Conservation (phyloP, 1,140 invertebrate genomes). For the Apis laboriosa region DNA sequence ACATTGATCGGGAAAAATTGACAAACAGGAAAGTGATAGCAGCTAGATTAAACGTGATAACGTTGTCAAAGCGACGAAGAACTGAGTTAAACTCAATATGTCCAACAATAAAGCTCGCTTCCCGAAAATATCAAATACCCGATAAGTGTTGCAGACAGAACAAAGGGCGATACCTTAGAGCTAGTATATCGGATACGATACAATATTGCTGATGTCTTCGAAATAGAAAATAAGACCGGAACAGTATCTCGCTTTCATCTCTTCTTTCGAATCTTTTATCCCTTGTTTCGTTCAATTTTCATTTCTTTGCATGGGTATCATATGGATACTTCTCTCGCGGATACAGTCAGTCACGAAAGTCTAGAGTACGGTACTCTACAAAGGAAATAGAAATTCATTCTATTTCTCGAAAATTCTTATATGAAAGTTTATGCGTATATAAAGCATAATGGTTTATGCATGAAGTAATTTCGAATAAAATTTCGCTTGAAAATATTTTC, state of each 20-base stretch:
- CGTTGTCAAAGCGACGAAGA: slow-evolving; percentile 39
- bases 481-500: too few species aligned
- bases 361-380: too few species aligned
- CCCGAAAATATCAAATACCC: slow-evolving; percentile 46
- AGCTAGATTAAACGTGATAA: slow-evolving; percentile 40
- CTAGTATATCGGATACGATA: slow-evolving; percentile 18
- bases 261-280: neutral
- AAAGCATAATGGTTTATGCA: too few species aligned
- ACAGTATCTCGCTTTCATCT: slow-evolving; percentile 10
- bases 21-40: neutral
- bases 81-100: slow-evolving; percentile 46
- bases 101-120: slow-evolving; percentile 12
- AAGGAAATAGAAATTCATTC: too few species aligned
- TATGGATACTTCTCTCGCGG: too few species aligned
- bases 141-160: slow-evolving; percentile 37
- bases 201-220: slow-evolving; percentile 47
- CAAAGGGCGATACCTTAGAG: slow-evolving; percentile 32
- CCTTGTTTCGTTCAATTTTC: neutral
- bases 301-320: neutral
- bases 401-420: too few species aligned
- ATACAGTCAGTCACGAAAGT: too few species aligned
- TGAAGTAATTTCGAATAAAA: too few species aligned
- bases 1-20: neutral
- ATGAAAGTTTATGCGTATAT: too few species aligned
- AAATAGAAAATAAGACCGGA: slow-evolving; percentile 37